phyloP scores from a whole-genome alignment of 2,888 invertebrate genomes.

The Dasypolia templi region DNA sequence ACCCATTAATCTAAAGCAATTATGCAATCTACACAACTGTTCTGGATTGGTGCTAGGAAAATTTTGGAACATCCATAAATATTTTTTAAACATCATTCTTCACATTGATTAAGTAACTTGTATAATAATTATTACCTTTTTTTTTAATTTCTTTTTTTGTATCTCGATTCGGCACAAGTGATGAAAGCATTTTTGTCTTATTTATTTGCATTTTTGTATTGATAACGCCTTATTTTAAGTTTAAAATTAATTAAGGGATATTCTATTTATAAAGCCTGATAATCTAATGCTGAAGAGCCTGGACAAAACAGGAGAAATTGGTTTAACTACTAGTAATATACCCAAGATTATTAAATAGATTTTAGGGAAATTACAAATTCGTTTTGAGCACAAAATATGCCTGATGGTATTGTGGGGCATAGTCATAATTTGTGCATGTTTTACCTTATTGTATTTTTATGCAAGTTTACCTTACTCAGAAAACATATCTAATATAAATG shows the following conservation, averaged over 20 bases:
- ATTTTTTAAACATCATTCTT: not conserved
- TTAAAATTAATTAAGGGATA: not conserved
- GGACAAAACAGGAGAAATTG: not conserved
- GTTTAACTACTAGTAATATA: not conserved
- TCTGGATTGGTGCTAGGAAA: not conserved
- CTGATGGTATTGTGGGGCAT: not conserved
- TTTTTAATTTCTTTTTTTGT: not conserved
- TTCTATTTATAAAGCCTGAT: not conserved
- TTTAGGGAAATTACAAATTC: not conserved
- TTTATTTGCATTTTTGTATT: not conserved
- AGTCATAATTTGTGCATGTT: not conserved
- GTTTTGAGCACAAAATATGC: not conserved
- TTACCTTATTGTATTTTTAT: slow-evolving; percentile 25
- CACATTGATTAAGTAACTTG: not conserved
- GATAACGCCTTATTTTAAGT: not conserved
- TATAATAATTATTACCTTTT: not conserved
- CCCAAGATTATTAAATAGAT: not conserved
- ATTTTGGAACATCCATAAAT: not conserved
- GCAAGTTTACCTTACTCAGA: not conserved
- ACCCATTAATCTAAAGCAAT: slow-evolving; percentile 6
- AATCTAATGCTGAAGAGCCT: not conserved
- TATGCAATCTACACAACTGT: slow-evolving; percentile 3
- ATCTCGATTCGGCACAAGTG: not conserved
- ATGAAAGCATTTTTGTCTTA: not conserved
- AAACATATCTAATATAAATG: not conserved